phyloP scores from a whole-genome alignment of 2,797 vertebrate genomes.

The Neosalanx taihuensis region DNA sequence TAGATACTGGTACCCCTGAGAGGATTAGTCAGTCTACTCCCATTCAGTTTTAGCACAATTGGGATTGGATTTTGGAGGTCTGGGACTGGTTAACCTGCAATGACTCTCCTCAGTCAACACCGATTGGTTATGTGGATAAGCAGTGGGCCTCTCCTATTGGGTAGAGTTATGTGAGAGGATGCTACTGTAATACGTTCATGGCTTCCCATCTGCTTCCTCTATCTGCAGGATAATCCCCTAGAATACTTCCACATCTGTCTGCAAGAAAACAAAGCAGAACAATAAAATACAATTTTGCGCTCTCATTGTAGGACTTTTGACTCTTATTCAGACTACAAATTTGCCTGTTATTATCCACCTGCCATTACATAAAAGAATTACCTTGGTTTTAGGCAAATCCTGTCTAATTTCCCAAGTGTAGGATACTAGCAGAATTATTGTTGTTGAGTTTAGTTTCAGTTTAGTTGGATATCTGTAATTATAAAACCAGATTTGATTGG shows the following conservation, averaged over 20 bases:
- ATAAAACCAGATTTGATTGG: background rate
- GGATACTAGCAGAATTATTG: background rate
- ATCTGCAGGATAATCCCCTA: conserved; percentile 76
- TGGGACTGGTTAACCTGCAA: conserved; percentile 38
- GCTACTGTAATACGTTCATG: conserved; percentile 25
- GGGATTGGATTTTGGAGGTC: conserved; percentile 68
- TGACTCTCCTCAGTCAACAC: conserved; percentile 16
- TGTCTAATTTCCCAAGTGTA: background rate
- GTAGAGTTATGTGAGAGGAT: conserved; percentile 35
- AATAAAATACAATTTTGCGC: conserved; percentile 23
- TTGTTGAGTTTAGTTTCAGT: no score
- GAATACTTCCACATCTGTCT: conserved; percentile 75
- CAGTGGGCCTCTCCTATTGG: conserved; percentile 61
- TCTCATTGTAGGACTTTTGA: conserved; percentile 6
- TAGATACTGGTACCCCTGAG: conserved; percentile 53
- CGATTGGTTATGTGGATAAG: conserved; percentile 68
- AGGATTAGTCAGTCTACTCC: conserved; percentile 72
- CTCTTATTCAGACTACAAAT: background rate
- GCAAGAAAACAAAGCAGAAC: conserved; percentile 43
- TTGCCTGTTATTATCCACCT: background rate
- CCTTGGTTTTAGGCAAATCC: background rate
- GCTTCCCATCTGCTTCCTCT: conserved; percentile 73
- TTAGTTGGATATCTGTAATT: background rate
- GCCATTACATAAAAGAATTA: background rate
- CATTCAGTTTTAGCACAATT: conserved; percentile 71